phyloP scores from a whole-genome alignment of 2,888 invertebrate species.

The Meghimatium bilineatum region DNA sequence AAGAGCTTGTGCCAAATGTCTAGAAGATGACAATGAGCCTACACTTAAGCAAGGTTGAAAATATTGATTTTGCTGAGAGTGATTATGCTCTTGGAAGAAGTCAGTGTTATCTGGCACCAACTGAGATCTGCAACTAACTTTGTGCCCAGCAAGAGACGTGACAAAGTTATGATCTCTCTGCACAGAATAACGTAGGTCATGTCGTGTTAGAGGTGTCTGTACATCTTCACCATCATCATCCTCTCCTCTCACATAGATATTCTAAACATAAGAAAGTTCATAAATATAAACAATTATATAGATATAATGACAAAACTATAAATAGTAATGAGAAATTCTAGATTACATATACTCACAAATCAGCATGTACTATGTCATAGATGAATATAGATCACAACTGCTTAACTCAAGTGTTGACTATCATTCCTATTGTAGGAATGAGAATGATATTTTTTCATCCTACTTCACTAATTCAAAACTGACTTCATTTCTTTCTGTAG shows the following conservation, averaged over 20 bases:
- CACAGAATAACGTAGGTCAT: slow-evolving; percentile 55
- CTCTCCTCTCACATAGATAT: slow-evolving; percentile 43
- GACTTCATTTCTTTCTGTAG: no score
- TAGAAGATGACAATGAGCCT: slow-evolving; percentile 13
- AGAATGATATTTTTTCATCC: no score
- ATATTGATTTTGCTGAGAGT: slow-evolving; percentile 4
- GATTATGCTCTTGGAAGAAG: slow-evolving; percentile 23
- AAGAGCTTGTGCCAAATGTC: slow-evolving; percentile 5
- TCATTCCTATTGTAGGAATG: no score
- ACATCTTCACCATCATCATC: slow-evolving; percentile 13
- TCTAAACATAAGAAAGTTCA: slow-evolving; percentile 18
- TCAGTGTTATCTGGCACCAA: slow-evolving; percentile 38
- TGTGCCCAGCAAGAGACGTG: slow-evolving; percentile 55
- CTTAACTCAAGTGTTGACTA: no score
- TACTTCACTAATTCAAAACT: no score
- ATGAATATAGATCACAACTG: no score
- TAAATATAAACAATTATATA: not conserved
- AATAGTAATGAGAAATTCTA: not conserved
- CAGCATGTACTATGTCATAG: no score
- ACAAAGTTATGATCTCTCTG: slow-evolving; percentile 53
- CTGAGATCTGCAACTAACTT: slow-evolving; percentile 52
- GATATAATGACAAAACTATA: not conserved
- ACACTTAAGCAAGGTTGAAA: slow-evolving; percentile 26
- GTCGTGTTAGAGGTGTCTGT: slow-evolving; percentile 46
- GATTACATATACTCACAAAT: no score